phyloP scores from a whole-genome alignment of 2,113 vertebrate species.

The Syrrhaptes paradoxus region DNA sequence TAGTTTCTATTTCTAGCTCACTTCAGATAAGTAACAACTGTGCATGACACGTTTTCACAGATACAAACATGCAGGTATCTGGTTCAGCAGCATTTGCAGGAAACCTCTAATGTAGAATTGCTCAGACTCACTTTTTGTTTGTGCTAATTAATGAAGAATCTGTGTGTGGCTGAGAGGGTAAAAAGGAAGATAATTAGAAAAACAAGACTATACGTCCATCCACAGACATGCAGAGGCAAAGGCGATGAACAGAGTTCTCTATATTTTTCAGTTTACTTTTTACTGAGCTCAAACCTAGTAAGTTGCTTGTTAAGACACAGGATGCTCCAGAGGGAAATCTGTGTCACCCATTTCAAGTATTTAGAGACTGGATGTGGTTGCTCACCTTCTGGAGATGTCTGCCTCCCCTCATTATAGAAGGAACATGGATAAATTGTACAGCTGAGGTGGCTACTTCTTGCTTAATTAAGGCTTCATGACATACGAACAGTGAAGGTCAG shows the following conservation, averaged over 20 bases:
- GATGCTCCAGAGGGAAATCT: not conserved
- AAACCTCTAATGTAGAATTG: not conserved
- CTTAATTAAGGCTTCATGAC: not conserved
- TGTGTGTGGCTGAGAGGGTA: not conserved
- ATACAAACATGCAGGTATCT: not conserved
- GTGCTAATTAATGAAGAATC: not conserved
- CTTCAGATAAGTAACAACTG: not conserved
- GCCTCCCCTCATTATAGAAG: not conserved
- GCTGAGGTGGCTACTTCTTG: not conserved
- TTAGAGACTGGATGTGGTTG: not conserved
- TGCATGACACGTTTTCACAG: not conserved
- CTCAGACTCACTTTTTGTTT: not conserved
- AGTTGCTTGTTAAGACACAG: not conserved
- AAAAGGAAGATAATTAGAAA: not conserved
- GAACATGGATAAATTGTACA: not conserved
- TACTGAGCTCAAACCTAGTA: not conserved
- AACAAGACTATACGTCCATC: not conserved
- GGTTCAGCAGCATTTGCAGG: not conserved
- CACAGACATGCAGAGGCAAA: not conserved
- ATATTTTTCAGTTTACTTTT: not conserved
- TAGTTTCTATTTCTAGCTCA: not conserved
- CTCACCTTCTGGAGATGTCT: not conserved
- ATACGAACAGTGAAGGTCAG: not conserved
- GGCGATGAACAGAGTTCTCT: not conserved
- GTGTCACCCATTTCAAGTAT: not conserved